A percentile compares a stretch with the other conserved stretches of the same genome.
phyloP scores from a whole-genome alignment of 1,140 invertebrate genomes.

The Stenopsyche tienmushanensis region DNA sequence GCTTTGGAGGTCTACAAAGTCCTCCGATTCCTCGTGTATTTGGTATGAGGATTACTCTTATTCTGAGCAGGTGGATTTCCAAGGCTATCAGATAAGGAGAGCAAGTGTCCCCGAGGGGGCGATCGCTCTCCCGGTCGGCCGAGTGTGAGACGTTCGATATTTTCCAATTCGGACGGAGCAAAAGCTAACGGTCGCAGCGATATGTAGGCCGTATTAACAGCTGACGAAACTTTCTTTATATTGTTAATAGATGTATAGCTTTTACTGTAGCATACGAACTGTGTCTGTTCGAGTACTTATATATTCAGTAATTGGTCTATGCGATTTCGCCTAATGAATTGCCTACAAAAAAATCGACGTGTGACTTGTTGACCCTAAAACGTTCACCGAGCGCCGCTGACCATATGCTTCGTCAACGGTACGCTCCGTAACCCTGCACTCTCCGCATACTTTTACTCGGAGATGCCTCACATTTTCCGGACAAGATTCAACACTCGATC shows the following conservation, averaged over 20 bases:
- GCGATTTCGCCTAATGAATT: slow-evolving; percentile 28
- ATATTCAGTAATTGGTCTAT: slow-evolving; percentile 13
- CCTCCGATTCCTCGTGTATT: too few relatives aligned
- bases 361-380: slow-evolving; percentile 29
- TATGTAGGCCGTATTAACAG: slow-evolving; percentile 23
- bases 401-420: slow-evolving; percentile 17
- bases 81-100: too few relatives aligned
- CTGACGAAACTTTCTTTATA: slow-evolving; percentile 28
- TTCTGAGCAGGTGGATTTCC: too few relatives aligned
- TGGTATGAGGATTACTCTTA: too few relatives aligned
- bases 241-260: slow-evolving; percentile 14
- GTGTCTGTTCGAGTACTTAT: not conserved
- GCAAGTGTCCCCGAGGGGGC: too few relatives aligned
- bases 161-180: not conserved
- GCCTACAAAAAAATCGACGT: not conserved
- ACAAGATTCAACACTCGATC: too few relatives aligned
- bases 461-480: too few relatives aligned
- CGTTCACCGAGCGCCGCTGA: slow-evolving; percentile 9
- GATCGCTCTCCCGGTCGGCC: too few relatives aligned
- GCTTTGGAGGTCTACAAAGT: too few relatives aligned
- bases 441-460: too few relatives aligned
- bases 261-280: slow-evolving; percentile 4
- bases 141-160: not conserved
- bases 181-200: not conserved
- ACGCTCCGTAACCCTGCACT: slow-evolving; percentile 8